A percentile compares a stretch with the other conserved stretches of the same genome.
phyloP scores from a whole-genome alignment of 1,140 invertebrate species.

The Rhopalosiphum maidis region DNA sequence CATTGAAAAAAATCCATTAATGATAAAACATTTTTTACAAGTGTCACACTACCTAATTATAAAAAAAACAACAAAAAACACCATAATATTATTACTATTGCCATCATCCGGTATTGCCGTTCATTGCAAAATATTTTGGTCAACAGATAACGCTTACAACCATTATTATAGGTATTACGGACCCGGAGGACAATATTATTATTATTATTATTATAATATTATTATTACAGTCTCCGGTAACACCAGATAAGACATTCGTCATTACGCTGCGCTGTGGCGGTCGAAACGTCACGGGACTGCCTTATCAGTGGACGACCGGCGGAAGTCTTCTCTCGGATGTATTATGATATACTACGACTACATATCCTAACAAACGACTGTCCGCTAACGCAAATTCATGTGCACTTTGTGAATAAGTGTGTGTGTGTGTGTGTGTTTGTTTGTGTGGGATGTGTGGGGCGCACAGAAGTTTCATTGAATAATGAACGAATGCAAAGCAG shows the following conservation, averaged over 20 bases:
- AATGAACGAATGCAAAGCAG: background rate
- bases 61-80: background rate
- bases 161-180: background rate
- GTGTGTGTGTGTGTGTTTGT: background rate
- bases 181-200: background rate
- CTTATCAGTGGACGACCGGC: constrained; percentile 18
- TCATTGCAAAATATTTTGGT: background rate
- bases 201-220: background rate
- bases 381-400: background rate
- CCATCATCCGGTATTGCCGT: background rate
- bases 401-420: background rate
- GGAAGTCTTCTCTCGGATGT: background rate
- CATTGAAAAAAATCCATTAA: too few relatives aligned
- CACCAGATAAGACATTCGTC: constrained; percentile 6
- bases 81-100: background rate
- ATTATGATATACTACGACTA: background rate
- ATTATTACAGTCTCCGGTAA: background rate
- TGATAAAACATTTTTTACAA: too few relatives aligned
- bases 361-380: constrained; percentile 16
- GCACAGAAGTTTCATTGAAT: background rate
- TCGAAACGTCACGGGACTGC: background rate
- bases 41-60: too few relatives aligned
- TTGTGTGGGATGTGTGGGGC: background rate
- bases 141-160: background rate
- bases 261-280: background rate